These are phyloP conservation scores for Lagodon rhomboides DNA, from an alignment of 2,797 vertebrate species.

Conservation along the genomic window DNA sequence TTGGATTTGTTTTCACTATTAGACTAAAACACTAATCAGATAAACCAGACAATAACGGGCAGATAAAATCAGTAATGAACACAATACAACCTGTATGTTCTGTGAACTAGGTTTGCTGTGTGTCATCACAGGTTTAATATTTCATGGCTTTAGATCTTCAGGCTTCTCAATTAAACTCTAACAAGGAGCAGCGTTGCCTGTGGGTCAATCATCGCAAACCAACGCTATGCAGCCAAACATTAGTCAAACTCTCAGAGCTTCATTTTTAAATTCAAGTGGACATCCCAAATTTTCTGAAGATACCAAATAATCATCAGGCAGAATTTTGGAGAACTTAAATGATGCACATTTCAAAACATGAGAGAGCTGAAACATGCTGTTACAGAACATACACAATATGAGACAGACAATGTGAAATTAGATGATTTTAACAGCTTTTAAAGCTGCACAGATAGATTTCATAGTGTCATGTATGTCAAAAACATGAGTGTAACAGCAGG, in stretches of 20 bases:
- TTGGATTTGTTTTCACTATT: neutral
- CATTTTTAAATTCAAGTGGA: neutral
- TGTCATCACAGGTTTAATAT: neutral
- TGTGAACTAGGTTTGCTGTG: neutral
- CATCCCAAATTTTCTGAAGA: neutral
- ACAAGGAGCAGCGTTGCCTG: neutral
- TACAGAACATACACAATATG: neutral
- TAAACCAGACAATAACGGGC: neutral
- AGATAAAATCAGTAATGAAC: neutral
- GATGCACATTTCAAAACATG: neutral
- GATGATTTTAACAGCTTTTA: neutral
- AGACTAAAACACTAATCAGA: neutral
- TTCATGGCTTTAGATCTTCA: neutral
- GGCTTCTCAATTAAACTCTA: neutral
- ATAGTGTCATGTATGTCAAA: neutral
- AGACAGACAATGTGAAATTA: neutral
- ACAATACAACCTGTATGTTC: neutral
- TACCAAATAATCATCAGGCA: neutral
- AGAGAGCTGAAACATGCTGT: neutral
- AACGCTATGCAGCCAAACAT: conserved; percentile 2
- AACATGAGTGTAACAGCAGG: neutral
- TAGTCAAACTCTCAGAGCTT: neutral
- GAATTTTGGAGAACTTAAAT: neutral
- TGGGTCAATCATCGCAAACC: neutral
- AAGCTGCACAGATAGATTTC: neutral